These are phyloP conservation scores for Blastobasis lacticolella DNA, from an alignment of 2,888 invertebrate species.

Conservation along the genomic window DNA sequence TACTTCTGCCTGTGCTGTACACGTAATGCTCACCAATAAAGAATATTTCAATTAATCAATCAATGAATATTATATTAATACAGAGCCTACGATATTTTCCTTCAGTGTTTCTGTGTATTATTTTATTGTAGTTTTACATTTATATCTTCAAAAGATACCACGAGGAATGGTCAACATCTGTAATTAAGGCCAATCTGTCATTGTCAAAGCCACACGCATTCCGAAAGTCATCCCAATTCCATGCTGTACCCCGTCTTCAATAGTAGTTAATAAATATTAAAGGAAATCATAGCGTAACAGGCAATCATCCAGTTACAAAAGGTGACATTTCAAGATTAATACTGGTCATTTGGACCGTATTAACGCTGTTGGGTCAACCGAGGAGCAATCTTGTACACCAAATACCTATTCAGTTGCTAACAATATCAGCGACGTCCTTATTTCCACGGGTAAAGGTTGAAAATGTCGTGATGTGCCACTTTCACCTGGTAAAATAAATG, in stretches of 20 bases:
- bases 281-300: conserved; percentile 29
- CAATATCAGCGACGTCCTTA: not conserved
- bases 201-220: conserved; percentile 34
- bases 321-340: conserved; percentile 61
- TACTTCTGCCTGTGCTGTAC: too few relatives aligned
- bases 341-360: conserved; percentile 58
- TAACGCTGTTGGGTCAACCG: conserved; percentile 43
- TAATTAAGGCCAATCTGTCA: conserved; percentile 40
- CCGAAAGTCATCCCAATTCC: conserved; percentile 23
- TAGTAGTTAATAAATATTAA: conserved; percentile 32
- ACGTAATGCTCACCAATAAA: too few relatives aligned
- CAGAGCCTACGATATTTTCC: too few relatives aligned
- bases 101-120: too few relatives aligned
- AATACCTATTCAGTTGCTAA: not conserved
- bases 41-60: too few relatives aligned
- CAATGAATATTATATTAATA: too few relatives aligned
- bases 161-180: not conserved
- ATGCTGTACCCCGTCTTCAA: conserved; percentile 17
- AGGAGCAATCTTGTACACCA: conserved; percentile 21
- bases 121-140: too few relatives aligned
- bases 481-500: conserved; percentile 3
- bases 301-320: conserved; percentile 48
- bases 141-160: too few relatives aligned
- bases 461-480: conserved; percentile 2
- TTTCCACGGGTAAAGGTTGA: not conserved